Percentiles rank a stretch among this genome's conserved stretches.
Conservation (phyloP, 2,113 vertebrate species). For the Genyomyrus donnyi region DNA sequence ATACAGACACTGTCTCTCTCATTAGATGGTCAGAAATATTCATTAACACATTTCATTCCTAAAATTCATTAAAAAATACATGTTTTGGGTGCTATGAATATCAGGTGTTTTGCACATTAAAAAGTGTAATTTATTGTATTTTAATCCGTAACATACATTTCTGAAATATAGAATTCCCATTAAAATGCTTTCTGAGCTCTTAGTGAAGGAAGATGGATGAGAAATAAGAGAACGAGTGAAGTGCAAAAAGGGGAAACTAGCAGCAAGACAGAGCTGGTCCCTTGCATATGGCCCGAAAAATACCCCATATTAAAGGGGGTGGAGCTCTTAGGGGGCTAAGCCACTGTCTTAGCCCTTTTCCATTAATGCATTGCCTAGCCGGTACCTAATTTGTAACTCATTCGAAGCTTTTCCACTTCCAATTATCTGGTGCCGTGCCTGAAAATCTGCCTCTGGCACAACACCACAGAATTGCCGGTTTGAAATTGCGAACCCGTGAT, state of each 20-base stretch:
- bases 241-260: not conserved
- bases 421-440: not conserved
- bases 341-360: not conserved
- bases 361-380: not conserved
- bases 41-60: conserved; percentile 21
- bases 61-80: conserved; percentile 18
- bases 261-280: not conserved
- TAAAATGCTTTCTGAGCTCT: not conserved
- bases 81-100: conserved; percentile 23
- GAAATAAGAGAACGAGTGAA: not conserved
- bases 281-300: not conserved
- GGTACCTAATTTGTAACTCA: not conserved
- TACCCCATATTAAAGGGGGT: not conserved
- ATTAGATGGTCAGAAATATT: not conserved
- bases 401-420: not conserved
- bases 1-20: not conserved
- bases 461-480: not conserved
- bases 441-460: not conserved
- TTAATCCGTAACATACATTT: not conserved
- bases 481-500: not conserved
- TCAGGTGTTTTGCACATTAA: conserved; percentile 19
- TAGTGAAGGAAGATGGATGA: not conserved
- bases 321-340: not conserved
- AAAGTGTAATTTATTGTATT: not conserved
- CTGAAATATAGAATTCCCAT: not conserved